Conservation (phyloP, 1,140 invertebrate genomes). For the Hylaeus anthracinus region DNA sequence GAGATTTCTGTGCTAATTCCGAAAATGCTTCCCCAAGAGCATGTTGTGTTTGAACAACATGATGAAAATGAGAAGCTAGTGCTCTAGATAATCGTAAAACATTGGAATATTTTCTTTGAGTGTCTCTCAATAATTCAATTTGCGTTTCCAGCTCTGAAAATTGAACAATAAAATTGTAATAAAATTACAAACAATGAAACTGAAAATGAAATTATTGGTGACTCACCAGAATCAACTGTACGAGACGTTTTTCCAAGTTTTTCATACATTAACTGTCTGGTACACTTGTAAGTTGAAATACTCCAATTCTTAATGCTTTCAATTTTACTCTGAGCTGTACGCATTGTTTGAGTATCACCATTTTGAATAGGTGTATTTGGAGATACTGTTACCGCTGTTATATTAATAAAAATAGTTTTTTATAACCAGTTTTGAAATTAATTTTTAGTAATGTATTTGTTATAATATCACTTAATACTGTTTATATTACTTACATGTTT, state of each 20-base stretch:
- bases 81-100: conserved; percentile 92
- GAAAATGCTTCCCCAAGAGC: conserved; percentile 94
- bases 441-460: neutral
- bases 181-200: conserved; percentile 6
- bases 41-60: conserved; percentile 93
- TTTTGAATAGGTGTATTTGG: conserved; percentile 82
- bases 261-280: conserved; percentile 96
- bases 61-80: conserved; percentile 93
- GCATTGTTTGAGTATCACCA: conserved; percentile 84
- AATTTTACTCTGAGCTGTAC: conserved; percentile 87
- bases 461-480: neutral
- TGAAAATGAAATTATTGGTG: conserved; percentile 9
- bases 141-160: conserved; percentile 93
- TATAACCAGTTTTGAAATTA: neutral
- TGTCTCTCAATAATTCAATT: conserved; percentile 95
- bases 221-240: conserved; percentile 92
- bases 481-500: conserved; percentile 63
- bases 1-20: conserved; percentile 96
- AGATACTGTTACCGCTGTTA: conserved; percentile 71
- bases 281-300: conserved; percentile 98
- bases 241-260: conserved; percentile 95
- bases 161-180: conserved; percentile 31
- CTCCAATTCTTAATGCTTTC: conserved; percentile 97
- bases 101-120: conserved; percentile 96
- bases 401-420: neutral